Evolutionary conservation across 2,797 vertebrate species (phyloP).

Genomic region (Eulemur coronatus): DNA sequence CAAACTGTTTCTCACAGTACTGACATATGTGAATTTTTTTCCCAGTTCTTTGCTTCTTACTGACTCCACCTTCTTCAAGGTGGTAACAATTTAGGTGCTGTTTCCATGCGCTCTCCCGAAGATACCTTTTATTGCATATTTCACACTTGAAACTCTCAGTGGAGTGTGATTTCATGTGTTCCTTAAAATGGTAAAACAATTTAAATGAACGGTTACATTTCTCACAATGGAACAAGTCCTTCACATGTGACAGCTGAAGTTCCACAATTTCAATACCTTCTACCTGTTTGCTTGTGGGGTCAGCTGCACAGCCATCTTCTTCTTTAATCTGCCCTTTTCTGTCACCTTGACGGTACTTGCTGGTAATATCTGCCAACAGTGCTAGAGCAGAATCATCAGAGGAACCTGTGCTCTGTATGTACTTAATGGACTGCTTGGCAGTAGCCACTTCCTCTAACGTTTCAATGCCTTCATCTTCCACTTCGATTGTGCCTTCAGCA

Average conservation of each 20-base stretch:
- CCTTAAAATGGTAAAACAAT: slow-evolving; percentile 98
- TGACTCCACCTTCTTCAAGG: slow-evolving; percentile 91
- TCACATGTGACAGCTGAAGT: slow-evolving; percentile 96
- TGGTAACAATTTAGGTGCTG: slow-evolving; percentile 95
- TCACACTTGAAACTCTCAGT: slow-evolving; percentile 94
- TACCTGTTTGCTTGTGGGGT: slow-evolving; percentile 92
- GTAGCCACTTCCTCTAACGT: slow-evolving; percentile 90
- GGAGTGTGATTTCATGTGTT: slow-evolving; percentile 96
- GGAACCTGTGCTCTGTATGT: slow-evolving; percentile 87
- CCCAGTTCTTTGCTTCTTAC: slow-evolving; percentile 92
- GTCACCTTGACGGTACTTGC: slow-evolving; percentile 96
- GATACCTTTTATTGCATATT: slow-evolving; percentile 96
- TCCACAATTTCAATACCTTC: slow-evolving; percentile 97
- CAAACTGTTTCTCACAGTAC: slow-evolving; percentile 98
- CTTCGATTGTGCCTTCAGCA: slow-evolving; percentile 89
- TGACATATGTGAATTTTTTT: slow-evolving; percentile 98
- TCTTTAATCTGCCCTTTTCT: slow-evolving; percentile 87
- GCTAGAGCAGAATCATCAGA: slow-evolving; percentile 97
- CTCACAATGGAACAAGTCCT: slow-evolving; percentile 96
- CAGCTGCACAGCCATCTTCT: slow-evolving; percentile 86
- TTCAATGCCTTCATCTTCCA: slow-evolving; percentile 87
- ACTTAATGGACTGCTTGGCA: slow-evolving; percentile 89
- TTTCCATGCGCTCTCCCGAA: slow-evolving; percentile 95
- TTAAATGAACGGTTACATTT: slow-evolving; percentile 98
- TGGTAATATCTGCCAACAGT: slow-evolving; percentile 97